Evolutionary conservation across 92 coral and sea anemone species (phyloP).

Genomic region (Paragorgia papillata): DNA sequence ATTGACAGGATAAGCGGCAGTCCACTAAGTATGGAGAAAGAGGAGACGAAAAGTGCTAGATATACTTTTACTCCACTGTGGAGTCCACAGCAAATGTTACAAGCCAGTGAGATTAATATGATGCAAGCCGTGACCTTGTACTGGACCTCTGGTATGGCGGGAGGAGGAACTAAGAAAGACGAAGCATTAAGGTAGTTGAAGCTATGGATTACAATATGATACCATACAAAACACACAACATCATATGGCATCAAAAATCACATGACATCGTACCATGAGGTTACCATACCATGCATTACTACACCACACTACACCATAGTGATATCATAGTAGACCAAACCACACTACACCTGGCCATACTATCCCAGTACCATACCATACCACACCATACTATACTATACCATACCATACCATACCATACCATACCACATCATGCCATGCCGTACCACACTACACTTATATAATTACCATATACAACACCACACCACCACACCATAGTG

Average conservation of each 20-base stretch:
- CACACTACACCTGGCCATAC: conserved; percentile 17
- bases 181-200: conserved; percentile 29
- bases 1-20: conserved; percentile 81
- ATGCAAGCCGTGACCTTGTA: conserved; percentile 87
- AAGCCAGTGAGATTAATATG: conserved; percentile 81
- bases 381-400: conserved; percentile 26
- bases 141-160: conserved; percentile 69
- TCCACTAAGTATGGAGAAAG: conserved; percentile 71
- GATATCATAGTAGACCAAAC: conserved; percentile 23
- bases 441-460: conserved; percentile 9
- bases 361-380: conserved; percentile 18
- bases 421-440: conserved; percentile 14
- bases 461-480: neutral
- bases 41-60: conserved; percentile 60
- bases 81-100: conserved; percentile 70
- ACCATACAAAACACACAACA: conserved; percentile 3
- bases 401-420: conserved; percentile 25
- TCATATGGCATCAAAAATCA: neutral
- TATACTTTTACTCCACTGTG: conserved; percentile 76
- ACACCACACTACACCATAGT: conserved; percentile 16
- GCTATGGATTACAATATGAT: neutral
- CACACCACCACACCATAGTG: too few relatives aligned
- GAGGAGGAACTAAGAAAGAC: conserved; percentile 44
- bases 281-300: conserved; percentile 30
- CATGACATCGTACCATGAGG: conserved; percentile 13